These are phyloP conservation scores for Diadema setosum DNA, from an alignment of 35 echinoderm and acorn worm species.

Conservation along the genomic window DNA sequence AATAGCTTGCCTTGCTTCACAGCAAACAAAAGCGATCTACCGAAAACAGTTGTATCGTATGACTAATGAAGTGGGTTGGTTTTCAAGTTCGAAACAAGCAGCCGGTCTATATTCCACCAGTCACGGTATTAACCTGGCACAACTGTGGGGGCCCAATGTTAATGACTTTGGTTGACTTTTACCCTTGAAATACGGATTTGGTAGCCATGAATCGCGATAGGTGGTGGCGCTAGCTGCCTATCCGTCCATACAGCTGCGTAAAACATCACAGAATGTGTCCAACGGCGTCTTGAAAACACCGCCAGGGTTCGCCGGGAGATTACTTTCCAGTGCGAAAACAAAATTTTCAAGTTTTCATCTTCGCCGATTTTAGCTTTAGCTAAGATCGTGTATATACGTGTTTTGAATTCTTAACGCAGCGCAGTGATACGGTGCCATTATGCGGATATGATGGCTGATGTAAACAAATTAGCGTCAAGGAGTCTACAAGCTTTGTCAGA, in stretches of 20 bases:
- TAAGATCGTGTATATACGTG: too few species aligned
- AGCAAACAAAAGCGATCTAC: not conserved
- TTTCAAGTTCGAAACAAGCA: not conserved
- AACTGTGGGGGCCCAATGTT: not conserved
- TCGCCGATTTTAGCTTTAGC: too few species aligned
- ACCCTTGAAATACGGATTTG: not conserved
- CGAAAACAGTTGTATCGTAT: not conserved
- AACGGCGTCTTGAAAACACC: not conserved
- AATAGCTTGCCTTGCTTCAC: too few species aligned
- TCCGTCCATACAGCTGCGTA: not conserved
- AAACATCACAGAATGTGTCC: not conserved
- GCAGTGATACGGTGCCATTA: too few species aligned
- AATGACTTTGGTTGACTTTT: not conserved
- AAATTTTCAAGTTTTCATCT: too few species aligned
- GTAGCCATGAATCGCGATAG: not conserved
- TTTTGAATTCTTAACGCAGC: too few species aligned
- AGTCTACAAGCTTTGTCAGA: not conserved
- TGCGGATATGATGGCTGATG: not conserved
- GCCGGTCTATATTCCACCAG: not conserved
- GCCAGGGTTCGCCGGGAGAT: not conserved
- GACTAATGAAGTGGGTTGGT: not conserved
- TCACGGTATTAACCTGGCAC: not conserved
- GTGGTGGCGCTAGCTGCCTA: too few species aligned
- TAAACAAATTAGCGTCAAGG: not conserved
- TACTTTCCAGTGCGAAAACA: too few species aligned